Evolutionary conservation across 2,797 vertebrate species (phyloP), one percentile per base, ranked within the genome.

Genomic region (Clarias laeviceps): DNA sequence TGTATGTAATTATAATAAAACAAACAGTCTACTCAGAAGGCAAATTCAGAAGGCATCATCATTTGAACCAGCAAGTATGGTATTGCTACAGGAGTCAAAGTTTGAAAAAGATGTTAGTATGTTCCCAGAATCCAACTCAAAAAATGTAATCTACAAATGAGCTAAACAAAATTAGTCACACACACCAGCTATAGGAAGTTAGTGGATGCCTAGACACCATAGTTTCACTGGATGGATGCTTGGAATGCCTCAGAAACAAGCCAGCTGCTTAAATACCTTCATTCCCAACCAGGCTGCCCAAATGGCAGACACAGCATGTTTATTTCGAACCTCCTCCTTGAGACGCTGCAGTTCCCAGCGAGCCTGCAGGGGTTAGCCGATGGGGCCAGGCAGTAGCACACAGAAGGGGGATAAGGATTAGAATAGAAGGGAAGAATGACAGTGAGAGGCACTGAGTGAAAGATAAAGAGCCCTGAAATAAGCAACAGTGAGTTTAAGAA

Each of bases 201-300:
- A 79, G 77, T 62, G 34, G 54, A 64, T 34, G 15, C 59, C 57
- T 61, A 68, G 37, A 82, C 76, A 85, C 66, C 62, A 82, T 20
- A 66, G 74, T 80, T 82, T 80, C 61, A 82, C 32, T 68, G 84
- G 27, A 72, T 56, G 40, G 82, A 56, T 73, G 70, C 61, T 74
- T 7, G 12, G 66, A 65, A 78, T 29, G 22, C 29, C 50, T 34
- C 17, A 54, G 15, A 87, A 84, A 89, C 66, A 89, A 88, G 91
- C 90, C 91, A 91, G 88, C 92, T 92, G 92, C 90, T 93, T 89
- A 96, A 97, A 96, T 98, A 99, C 98, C 98, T 99, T 97, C 89
- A 96, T 96, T 96, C 97, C 98, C 95, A 97, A 97, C 98, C 98
- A 99, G 96, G 95, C 97, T 96, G 97, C 97, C 98, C 98, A 98